phyloP scores from a whole-genome alignment of 2,888 invertebrate species.

The Morinoia aosen region DNA sequence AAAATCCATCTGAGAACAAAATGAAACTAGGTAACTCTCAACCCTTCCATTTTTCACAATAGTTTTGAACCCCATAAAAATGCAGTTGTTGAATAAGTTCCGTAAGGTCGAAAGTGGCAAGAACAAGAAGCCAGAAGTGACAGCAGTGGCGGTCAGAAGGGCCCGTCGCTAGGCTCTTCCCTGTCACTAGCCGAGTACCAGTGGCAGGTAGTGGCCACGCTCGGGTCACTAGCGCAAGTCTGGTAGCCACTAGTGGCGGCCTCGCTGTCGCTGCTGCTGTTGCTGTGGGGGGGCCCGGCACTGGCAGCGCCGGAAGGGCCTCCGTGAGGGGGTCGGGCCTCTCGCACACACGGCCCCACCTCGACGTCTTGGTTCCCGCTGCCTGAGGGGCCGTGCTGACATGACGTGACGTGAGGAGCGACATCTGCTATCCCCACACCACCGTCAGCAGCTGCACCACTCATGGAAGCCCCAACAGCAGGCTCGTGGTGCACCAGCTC shows the following conservation, averaged over 20 bases:
- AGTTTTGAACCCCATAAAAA: too few species aligned
- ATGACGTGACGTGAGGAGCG: not conserved
- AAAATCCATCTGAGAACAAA: too few species aligned
- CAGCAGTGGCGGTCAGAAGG: too few species aligned
- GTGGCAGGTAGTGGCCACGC: not conserved
- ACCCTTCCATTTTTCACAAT: too few species aligned
- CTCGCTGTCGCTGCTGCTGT: conserved; percentile 44
- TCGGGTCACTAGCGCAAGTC: conserved; percentile 29
- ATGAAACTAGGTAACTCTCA: too few species aligned
- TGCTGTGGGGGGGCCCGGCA: not conserved
- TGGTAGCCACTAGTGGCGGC: conserved; percentile 31
- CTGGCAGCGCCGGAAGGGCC: not conserved
- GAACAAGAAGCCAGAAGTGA: too few species aligned
- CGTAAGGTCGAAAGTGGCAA: too few species aligned
- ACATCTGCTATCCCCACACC: not conserved
- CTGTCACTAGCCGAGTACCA: conserved; percentile 25
- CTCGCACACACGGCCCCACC: too few species aligned
- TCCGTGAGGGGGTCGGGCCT: not conserved
- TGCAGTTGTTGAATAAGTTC: too few species aligned
- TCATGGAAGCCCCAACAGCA: too few species aligned
- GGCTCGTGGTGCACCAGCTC: too few species aligned
- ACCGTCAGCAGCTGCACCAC: not conserved
- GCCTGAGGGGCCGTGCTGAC: not conserved
- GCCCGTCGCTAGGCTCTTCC: not conserved
- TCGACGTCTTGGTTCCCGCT: too few species aligned